These are phyloP conservation scores for Gastracanthus pulcherrimus DNA, from an alignment of 2,888 invertebrate species.

Conservation along the genomic window DNA sequence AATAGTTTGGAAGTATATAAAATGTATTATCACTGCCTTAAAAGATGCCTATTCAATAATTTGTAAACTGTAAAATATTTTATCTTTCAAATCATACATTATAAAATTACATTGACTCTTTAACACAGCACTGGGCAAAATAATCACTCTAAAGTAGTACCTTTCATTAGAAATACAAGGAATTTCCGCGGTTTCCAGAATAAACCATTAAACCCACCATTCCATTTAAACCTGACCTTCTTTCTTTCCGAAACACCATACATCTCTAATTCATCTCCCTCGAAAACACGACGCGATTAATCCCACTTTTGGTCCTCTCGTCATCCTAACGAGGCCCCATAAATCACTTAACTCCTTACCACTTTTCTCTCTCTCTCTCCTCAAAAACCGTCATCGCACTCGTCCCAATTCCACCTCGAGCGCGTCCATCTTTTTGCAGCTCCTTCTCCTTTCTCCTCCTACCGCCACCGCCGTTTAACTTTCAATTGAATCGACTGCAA, in stretches of 20 bases:
- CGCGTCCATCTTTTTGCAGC: not conserved
- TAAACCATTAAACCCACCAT: not conserved
- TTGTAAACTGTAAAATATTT: too few species aligned
- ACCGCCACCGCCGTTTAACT: not conserved
- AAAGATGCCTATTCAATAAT: too few species aligned
- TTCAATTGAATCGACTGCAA: slow-evolving; percentile 7
- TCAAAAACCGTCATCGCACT: not conserved
- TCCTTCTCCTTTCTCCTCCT: not conserved
- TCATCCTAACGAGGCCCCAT: not conserved
- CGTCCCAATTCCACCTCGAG: not conserved
- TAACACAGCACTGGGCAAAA: too few species aligned
- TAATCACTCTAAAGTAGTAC: not conserved
- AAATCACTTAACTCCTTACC: slow-evolving; percentile 30
- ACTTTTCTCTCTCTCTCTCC: too few species aligned
- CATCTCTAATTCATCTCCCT: not conserved
- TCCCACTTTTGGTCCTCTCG: too few species aligned
- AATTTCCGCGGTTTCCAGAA: not conserved
- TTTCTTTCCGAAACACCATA: too few species aligned
- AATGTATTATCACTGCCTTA: too few species aligned
- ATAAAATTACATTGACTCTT: too few species aligned
- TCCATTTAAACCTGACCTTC: not conserved
- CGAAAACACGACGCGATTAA: too few species aligned
- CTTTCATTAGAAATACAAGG: not conserved
- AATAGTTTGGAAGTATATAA: not conserved
- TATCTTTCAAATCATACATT: too few species aligned